A percentile compares a stretch with the other conserved stretches of the same genome.
phyloP scores from a whole-genome alignment of 2,888 invertebrate species.

The Ennomos quercinarius region DNA sequence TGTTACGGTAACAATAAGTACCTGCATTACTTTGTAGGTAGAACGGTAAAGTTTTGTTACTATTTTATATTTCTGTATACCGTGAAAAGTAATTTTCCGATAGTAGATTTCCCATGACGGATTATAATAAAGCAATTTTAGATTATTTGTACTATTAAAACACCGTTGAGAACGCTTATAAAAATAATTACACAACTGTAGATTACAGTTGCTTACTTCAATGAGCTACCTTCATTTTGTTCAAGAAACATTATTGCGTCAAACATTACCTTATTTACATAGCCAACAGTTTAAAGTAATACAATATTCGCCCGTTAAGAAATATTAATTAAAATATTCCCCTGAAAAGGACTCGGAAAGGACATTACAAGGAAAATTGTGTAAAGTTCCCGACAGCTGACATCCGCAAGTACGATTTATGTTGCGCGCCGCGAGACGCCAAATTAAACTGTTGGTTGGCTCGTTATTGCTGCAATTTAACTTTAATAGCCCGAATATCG shows the following conservation, averaged over 20 bases:
- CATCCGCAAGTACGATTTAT: conserved; percentile 82
- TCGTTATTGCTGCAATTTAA: conserved; percentile 79
- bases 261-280: conserved; percentile 4
- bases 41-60: conserved; percentile 12
- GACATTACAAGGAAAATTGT: conserved; percentile 81
- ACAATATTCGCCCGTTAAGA: conserved; percentile 62
- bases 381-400: conserved; percentile 81
- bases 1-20: conserved; percentile 32
- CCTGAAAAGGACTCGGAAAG: conserved; percentile 76
- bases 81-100: conserved; percentile 1
- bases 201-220: no score
- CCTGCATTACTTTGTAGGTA: conserved; percentile 16
- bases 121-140: no score
- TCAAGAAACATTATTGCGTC: not conserved
- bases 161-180: no score
- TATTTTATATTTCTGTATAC: conserved; percentile 1
- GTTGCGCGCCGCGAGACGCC: conserved; percentile 67
- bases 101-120: not conserved
- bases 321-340: conserved; percentile 82
- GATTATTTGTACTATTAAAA: no score
- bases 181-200: no score
- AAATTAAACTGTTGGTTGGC: conserved; percentile 80
- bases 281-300: conserved; percentile 33
- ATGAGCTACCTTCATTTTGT: no score
- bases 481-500: conserved; percentile 69